These are phyloP conservation scores for Bolinopsis microptera DNA, from an alignment of 37 sponge, comb jelly and placozoan species.

Conservation along the genomic window DNA sequence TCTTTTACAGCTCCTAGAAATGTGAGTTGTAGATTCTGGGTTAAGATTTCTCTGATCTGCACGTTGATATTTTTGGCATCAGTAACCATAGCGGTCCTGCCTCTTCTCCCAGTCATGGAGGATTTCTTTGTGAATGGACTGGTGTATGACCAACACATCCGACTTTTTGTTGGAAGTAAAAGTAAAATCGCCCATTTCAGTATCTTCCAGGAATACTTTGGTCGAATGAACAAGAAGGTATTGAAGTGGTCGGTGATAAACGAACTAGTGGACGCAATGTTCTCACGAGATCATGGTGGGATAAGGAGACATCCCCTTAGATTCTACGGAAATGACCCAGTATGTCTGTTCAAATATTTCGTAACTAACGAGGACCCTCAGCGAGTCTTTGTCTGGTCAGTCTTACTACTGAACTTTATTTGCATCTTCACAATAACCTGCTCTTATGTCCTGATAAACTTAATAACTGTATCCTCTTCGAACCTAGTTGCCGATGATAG, in stretches of 20 bases:
- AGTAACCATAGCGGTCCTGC: not conserved
- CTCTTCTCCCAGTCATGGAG: not conserved
- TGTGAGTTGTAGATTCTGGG: not conserved
- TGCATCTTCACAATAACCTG: not conserved
- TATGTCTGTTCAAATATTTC: conserved; percentile 43
- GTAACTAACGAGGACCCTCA: conserved; percentile 25
- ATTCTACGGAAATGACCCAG: conserved; percentile 23
- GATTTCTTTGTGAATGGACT: conserved; percentile 26
- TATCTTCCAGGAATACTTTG: not conserved
- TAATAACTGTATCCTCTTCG: not conserved
- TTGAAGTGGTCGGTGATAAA: not conserved
- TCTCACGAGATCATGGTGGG: not conserved
- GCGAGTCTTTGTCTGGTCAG: not conserved
- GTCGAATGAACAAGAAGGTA: not conserved
- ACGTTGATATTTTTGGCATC: not conserved
- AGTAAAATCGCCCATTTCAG: not conserved
- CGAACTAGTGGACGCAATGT: not conserved
- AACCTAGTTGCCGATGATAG: not conserved
- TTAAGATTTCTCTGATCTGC: not conserved
- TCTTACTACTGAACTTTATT: not conserved
- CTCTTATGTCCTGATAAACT: not conserved
- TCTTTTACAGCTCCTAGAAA: not conserved
- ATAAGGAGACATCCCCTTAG: not conserved
- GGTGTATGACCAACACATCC: not conserved
- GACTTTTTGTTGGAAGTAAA: not conserved